A percentile compares a stretch with the other conserved stretches of the same genome.
These are phyloP conservation scores for Pycnomerus fuliginosus DNA, from an alignment of 2,888 invertebrate genomes.

Conservation along the genomic window DNA sequence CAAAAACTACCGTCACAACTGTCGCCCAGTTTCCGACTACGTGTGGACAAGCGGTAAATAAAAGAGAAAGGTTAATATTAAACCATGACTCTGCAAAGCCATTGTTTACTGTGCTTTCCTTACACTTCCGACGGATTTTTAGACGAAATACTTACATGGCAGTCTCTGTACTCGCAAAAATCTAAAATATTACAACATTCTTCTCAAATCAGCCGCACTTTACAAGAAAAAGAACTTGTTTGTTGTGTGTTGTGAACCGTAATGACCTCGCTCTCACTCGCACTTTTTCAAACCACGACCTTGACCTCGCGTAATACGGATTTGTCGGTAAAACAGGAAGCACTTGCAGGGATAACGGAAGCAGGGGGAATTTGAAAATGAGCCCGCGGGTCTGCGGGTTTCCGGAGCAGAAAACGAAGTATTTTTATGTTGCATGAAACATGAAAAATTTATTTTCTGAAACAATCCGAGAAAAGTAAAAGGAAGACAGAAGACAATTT, in stretches of 20 bases:
- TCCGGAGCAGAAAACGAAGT: no score
- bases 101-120: conserved; percentile 27
- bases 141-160: neutral
- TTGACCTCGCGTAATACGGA: conserved; percentile 36
- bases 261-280: conserved; percentile 47
- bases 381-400: no score
- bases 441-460: no score
- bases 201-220: conserved; percentile 9
- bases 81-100: conserved; percentile 37
- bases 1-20: conserved; percentile 25
- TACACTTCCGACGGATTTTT: conserved; percentile 5
- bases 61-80: conserved; percentile 40
- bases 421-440: no score
- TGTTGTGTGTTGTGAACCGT: conserved; percentile 33
- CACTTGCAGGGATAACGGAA: no score
- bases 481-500: no score
- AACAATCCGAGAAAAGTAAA: no score
- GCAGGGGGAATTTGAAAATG: no score
- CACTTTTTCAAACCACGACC: conserved; percentile 47
- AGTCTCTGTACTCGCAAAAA: neutral
- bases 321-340: conserved; percentile 15
- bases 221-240: conserved; percentile 23
- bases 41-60: conserved; percentile 7
- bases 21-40: conserved; percentile 16
- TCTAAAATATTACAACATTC: conserved; percentile 9